Evolutionary conservation across 92 coral and sea anemone species (phyloP).

Genomic region (Epizoanthus fatuus): DNA sequence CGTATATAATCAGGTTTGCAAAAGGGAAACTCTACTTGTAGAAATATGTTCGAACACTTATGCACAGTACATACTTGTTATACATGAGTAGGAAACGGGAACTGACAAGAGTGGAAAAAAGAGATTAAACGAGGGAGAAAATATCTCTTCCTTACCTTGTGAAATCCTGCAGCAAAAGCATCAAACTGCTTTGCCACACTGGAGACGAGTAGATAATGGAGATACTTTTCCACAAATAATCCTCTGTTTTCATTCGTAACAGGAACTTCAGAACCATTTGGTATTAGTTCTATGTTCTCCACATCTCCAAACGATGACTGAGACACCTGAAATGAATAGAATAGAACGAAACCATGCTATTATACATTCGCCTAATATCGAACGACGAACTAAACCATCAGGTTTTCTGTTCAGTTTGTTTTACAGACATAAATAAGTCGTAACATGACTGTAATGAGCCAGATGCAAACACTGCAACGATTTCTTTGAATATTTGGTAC

Average conservation of each 20-base stretch:
- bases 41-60: background rate
- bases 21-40: no score
- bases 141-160: slow-evolving; percentile 76
- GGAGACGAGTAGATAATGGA: slow-evolving; percentile 84
- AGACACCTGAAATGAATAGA: slow-evolving; percentile 68
- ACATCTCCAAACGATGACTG: slow-evolving; percentile 71
- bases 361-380: background rate
- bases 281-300: slow-evolving; percentile 69
- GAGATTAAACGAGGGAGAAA: background rate
- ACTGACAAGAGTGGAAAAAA: background rate
- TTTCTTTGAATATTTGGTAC: no score
- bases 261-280: slow-evolving; percentile 81
- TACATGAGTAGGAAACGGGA: background rate
- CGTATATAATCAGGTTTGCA: no score
- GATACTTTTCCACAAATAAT: slow-evolving; percentile 86
- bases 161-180: slow-evolving; percentile 92
- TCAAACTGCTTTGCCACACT: slow-evolving; percentile 90
- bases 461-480: no score
- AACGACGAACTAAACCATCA: background rate
- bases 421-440: no score
- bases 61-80: background rate
- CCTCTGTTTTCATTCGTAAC: slow-evolving; percentile 87
- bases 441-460: no score
- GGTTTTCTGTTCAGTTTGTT: background rate
- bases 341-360: background rate